phyloP scores from a whole-genome alignment of 2,113 vertebrate genomes.

The Mola mola region DNA sequence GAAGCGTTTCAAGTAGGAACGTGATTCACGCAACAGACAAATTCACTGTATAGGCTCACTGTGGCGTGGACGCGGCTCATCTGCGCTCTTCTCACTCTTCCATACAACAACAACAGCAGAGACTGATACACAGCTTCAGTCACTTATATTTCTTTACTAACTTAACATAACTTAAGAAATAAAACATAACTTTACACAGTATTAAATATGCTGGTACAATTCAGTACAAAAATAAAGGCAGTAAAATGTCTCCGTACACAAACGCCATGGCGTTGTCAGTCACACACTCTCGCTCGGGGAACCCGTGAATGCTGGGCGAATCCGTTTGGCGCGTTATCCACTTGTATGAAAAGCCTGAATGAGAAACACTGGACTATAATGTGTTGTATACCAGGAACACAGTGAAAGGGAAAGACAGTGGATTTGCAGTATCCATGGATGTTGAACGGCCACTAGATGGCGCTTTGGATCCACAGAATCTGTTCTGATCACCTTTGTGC shows the following conservation, averaged over 20 bases:
- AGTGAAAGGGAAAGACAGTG: not conserved
- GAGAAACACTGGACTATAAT: conserved; percentile 57
- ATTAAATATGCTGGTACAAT: conserved; percentile 86
- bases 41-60: too few species aligned
- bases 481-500: conserved; percentile 14
- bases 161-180: conserved; percentile 84
- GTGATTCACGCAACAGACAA: too few species aligned
- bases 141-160: conserved; percentile 77
- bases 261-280: conserved; percentile 69
- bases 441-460: conserved; percentile 59
- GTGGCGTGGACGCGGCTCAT: not conserved
- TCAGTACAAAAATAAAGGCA: conserved; percentile 86
- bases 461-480: conserved; percentile 54
- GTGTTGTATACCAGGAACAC: conserved; percentile 17
- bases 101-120: conserved; percentile 57
- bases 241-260: conserved; percentile 74
- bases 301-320: conserved; percentile 47
- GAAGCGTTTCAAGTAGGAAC: too few species aligned
- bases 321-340: conserved; percentile 54
- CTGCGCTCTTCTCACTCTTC: conserved; percentile 18
- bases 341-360: conserved; percentile 45
- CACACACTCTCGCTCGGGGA: conserved; percentile 55
- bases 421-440: conserved; percentile 13
- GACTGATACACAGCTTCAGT: conserved; percentile 74
- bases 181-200: conserved; percentile 81